Percentiles rank a stretch among this genome's conserved stretches.
Evolutionary conservation across 2,888 invertebrate species (phyloP).

Genomic region (Drosophila dives): DNA sequence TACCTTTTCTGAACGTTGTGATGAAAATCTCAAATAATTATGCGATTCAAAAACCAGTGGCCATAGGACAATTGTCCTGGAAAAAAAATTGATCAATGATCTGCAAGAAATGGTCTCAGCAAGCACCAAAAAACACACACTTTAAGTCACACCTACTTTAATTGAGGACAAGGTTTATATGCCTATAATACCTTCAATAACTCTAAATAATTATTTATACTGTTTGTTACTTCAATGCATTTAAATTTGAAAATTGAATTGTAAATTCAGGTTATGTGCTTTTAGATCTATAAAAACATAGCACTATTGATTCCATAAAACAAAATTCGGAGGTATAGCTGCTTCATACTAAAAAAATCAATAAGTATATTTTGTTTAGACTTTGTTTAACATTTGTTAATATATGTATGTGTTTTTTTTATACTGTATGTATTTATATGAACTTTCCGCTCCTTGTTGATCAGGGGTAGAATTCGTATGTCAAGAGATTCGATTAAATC

Average conservation of each 20-base stretch:
- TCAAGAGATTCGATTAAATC: slow-evolving; percentile 14
- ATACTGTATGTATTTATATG: slow-evolving; percentile 15
- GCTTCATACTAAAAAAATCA: slow-evolving; percentile 18
- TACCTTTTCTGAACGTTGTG: slow-evolving; percentile 48
- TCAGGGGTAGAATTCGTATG: slow-evolving; percentile 2
- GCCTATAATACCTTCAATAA: slow-evolving; percentile 13
- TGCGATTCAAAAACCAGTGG: slow-evolving; percentile 36
- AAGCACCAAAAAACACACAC: slow-evolving; percentile 48
- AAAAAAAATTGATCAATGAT: slow-evolving; percentile 10
- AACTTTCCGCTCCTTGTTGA: slow-evolving; percentile 18
- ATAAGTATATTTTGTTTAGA: slow-evolving; percentile 33
- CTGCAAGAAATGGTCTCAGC: slow-evolving; percentile 46
- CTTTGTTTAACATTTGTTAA: slow-evolving; percentile 36
- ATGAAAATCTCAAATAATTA: slow-evolving; percentile 29
- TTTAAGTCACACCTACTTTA: slow-evolving; percentile 10
- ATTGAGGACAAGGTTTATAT: slow-evolving; percentile 9
- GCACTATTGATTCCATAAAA: slow-evolving; percentile 32
- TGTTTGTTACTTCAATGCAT: slow-evolving; percentile 72
- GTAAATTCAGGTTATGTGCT: slow-evolving; percentile 69
- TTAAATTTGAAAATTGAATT: slow-evolving; percentile 68
- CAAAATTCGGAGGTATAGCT: slow-evolving; percentile 16
- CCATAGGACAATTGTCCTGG: slow-evolving; percentile 35
- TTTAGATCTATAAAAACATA: slow-evolving; percentile 64
- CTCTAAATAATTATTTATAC: slow-evolving; percentile 24
- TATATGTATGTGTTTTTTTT: slow-evolving; percentile 25